Percentiles rank a stretch among this genome's conserved stretches.
Evolutionary conservation across 1,140 invertebrate genomes (phyloP).

Genomic region (Apis mellifera): DNA sequence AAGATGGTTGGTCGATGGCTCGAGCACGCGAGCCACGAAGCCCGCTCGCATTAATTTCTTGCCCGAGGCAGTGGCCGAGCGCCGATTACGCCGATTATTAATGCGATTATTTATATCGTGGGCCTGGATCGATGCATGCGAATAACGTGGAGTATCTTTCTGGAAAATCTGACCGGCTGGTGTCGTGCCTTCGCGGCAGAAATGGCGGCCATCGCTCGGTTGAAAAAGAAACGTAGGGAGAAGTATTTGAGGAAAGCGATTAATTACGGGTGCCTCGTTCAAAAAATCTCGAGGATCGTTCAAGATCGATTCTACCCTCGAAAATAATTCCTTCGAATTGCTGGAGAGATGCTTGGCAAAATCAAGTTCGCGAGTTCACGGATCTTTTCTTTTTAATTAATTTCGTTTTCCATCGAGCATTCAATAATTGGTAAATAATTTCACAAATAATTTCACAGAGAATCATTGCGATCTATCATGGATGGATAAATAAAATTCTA

Average conservation of each 20-base stretch:
- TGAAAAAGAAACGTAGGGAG: slow-evolving; percentile 33
- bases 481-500: too few relatives aligned
- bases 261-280: slow-evolving; percentile 37
- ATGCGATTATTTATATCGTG: slow-evolving; percentile 62
- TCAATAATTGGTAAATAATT: too few relatives aligned
- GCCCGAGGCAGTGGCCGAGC: neutral
- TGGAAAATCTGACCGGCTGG: slow-evolving; percentile 19
- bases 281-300: neutral
- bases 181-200: neutral
- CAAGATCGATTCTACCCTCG: neutral
- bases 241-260: slow-evolving; percentile 20
- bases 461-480: too few relatives aligned
- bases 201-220: neutral
- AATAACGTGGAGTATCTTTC: slow-evolving; percentile 41
- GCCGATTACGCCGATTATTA: slow-evolving; percentile 53
- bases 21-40: slow-evolving; percentile 30
- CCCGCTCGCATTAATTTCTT: slow-evolving; percentile 26
- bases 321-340: neutral
- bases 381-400: neutral
- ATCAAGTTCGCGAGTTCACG: neutral
- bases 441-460: too few relatives aligned
- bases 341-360: neutral
- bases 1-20: slow-evolving; percentile 19
- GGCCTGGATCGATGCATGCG: slow-evolving; percentile 37
- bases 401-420: too few relatives aligned